These are phyloP conservation scores for Linnaemya vulpina DNA, from an alignment of 2,888 invertebrate species.

Conservation along the genomic window DNA sequence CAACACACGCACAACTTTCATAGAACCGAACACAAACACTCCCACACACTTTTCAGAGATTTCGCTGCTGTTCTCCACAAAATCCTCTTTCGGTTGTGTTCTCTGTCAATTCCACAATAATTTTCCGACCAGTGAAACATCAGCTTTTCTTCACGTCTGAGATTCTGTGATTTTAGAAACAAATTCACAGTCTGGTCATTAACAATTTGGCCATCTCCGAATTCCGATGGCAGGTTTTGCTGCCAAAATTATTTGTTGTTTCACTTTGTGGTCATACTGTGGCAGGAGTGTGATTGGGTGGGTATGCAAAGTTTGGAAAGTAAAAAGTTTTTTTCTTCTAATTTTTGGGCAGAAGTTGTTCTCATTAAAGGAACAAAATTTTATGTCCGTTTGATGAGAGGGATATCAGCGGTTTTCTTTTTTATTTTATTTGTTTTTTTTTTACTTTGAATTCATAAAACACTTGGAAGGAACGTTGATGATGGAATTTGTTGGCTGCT, in stretches of 20 bases:
- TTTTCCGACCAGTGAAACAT: conserved; percentile 45
- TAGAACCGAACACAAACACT: conserved; percentile 16
- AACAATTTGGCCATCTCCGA: conserved; percentile 25
- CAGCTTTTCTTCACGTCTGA: conserved; percentile 51
- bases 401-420: neutral
- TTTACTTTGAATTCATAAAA: too few relatives aligned
- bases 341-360: neutral
- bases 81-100: neutral
- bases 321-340: neutral
- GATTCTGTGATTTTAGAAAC: conserved; percentile 59
- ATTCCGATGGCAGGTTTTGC: neutral
- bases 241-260: neutral
- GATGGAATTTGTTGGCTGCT: too few relatives aligned
- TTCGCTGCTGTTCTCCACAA: conserved; percentile 22
- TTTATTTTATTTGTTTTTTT: neutral
- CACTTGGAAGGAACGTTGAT: too few relatives aligned
- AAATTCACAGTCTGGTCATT: conserved; percentile 59
- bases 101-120: neutral
- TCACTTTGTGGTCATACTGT: conserved; percentile 43
- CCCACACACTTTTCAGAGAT: conserved; percentile 18
- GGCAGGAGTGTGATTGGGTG: neutral
- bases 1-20: conserved; percentile 25
- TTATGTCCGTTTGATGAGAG: neutral
- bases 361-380: neutral
- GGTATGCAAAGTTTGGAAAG: neutral